phyloP scores from a whole-genome alignment of 2,113 vertebrate species.

The Halcyon malimbica region DNA sequence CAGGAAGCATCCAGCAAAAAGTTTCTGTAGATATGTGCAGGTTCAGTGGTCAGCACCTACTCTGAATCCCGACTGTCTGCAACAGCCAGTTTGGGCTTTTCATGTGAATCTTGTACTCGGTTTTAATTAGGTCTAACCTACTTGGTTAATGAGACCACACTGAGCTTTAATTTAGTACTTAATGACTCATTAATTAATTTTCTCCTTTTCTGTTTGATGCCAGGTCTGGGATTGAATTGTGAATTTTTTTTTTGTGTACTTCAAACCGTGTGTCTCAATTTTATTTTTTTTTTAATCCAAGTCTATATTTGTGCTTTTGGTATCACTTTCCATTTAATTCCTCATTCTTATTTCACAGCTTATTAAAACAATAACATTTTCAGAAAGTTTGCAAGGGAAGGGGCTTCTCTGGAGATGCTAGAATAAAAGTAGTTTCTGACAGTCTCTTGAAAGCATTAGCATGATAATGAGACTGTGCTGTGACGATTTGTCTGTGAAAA shows the following conservation, averaged over 20 bases:
- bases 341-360: neutral
- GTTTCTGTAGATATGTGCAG: neutral
- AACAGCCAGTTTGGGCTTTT: neutral
- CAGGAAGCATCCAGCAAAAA: neutral
- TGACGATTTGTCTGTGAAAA: neutral
- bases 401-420: neutral
- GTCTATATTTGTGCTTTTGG: neutral
- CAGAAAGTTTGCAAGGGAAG: neutral
- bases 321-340: neutral
- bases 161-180: neutral
- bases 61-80: neutral
- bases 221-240: neutral
- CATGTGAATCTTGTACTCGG: neutral
- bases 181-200: conserved; percentile 16
- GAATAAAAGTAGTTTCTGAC: neutral
- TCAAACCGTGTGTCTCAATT: neutral
- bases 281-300: neutral
- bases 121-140: conserved; percentile 40
- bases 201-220: neutral
- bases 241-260: neutral
- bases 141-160: conserved; percentile 27
- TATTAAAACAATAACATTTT: neutral
- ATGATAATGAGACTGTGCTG: neutral
- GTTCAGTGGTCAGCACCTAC: neutral
- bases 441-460: neutral